These are phyloP conservation scores for Drosophila meridiana DNA, from an alignment of 2,888 invertebrate species.

Conservation along the genomic window DNA sequence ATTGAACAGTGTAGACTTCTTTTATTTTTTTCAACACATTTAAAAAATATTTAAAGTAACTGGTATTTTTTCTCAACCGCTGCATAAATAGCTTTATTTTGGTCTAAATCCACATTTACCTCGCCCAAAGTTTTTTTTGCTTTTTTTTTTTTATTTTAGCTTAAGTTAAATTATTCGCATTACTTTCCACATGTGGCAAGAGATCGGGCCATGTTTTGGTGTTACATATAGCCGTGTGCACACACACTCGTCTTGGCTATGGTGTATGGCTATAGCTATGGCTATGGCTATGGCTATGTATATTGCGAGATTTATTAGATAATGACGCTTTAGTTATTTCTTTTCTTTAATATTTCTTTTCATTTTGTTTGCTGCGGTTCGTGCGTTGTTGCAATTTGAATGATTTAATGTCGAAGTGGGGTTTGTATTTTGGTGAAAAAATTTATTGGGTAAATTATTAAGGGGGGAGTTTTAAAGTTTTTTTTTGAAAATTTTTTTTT, in stretches of 20 bases:
- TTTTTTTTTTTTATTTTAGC: conserved; percentile 27
- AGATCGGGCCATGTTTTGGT: conserved; percentile 48
- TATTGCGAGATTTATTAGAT: conserved; percentile 76
- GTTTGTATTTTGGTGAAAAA: too few relatives aligned
- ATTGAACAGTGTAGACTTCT: background rate
- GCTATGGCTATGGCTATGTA: conserved; percentile 5
- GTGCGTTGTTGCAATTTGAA: conserved; percentile 71
- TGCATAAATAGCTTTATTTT: conserved; percentile 5
- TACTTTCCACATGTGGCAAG: conserved; percentile 63
- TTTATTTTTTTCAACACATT: background rate
- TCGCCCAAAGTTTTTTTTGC: conserved; percentile 23
- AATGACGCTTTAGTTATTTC: conserved; percentile 62
- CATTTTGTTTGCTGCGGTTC: conserved; percentile 35
- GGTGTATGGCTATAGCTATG: background rate
- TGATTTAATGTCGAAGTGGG: too few relatives aligned
- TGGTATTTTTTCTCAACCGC: conserved; percentile 13
- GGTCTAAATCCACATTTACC: conserved; percentile 9
- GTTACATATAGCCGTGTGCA: conserved; percentile 41
- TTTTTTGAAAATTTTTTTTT: too few relatives aligned
- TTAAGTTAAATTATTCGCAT: conserved; percentile 17
- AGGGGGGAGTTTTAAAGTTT: too few relatives aligned
- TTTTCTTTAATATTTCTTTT: conserved; percentile 38
- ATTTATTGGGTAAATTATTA: too few relatives aligned
- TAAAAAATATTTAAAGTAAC: background rate
- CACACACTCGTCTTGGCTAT: conserved; percentile 3